These are phyloP conservation scores for Gracilinanus agilis DNA, from an alignment of 2,113 vertebrate species.

Conservation along the genomic window DNA sequence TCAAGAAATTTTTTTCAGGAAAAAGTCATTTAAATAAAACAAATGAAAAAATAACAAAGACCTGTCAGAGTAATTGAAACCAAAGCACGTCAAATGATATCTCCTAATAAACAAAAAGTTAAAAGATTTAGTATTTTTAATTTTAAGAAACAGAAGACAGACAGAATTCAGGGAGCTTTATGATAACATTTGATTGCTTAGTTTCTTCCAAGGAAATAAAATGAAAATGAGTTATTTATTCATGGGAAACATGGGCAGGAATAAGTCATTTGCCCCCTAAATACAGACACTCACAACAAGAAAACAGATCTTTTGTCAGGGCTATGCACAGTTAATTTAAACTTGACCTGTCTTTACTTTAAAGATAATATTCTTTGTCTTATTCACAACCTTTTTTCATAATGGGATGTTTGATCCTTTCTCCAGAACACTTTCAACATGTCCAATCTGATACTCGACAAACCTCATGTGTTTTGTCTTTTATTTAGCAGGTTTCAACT, in stretches of 20 bases:
- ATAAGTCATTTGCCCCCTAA: neutral
- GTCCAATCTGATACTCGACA: neutral
- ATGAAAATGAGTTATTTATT: neutral
- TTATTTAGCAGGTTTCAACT: conserved; percentile 89
- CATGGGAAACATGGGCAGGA: neutral
- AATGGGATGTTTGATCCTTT: neutral
- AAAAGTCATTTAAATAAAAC: conserved; percentile 42
- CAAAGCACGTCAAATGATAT: neutral
- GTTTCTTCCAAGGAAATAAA: conserved; percentile 2
- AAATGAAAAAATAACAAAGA: conserved; percentile 25
- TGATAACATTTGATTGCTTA: neutral
- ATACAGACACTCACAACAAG: conserved; percentile 23
- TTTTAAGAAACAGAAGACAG: fast-evolving
- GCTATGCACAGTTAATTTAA: neutral
- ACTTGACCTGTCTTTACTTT: neutral
- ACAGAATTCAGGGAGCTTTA: neutral
- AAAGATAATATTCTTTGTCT: conserved; percentile 50
- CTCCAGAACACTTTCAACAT: neutral
- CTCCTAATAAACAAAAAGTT: neutral
- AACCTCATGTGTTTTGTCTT: conserved; percentile 57
- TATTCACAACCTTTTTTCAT: conserved; percentile 31
- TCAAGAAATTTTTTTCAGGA: neutral
- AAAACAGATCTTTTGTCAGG: neutral
- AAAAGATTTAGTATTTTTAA: neutral
- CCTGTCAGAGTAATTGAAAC: neutral